Evolutionary conservation across 2,888 invertebrate species (phyloP).

Genomic region (Gryllus longicercus): DNA sequence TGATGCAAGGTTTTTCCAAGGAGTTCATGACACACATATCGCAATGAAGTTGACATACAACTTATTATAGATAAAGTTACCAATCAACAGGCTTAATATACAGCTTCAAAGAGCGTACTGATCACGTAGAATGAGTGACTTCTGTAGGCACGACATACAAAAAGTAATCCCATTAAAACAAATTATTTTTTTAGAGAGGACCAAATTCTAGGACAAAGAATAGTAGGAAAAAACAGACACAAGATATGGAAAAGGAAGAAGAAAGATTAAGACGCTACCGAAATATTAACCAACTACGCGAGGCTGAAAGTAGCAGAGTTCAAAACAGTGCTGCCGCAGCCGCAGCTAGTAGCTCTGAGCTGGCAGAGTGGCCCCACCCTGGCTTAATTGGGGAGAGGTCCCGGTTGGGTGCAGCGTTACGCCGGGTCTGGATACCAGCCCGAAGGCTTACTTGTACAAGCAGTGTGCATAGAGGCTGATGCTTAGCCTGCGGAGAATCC

Average conservation of each 20-base stretch:
- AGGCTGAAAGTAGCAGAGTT: slow-evolving; percentile 49
- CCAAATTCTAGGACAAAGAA: slow-evolving; percentile 92
- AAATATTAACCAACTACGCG: slow-evolving; percentile 46
- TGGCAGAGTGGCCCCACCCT: no score
- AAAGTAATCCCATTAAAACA: slow-evolving; percentile 70
- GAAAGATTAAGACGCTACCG: slow-evolving; percentile 54
- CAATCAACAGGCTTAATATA: slow-evolving; percentile 79
- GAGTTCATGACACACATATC: slow-evolving; percentile 85
- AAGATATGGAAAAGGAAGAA: slow-evolving; percentile 69
- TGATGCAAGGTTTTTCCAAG: slow-evolving; percentile 73
- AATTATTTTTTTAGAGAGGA: slow-evolving; percentile 80
- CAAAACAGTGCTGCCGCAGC: slow-evolving; percentile 45
- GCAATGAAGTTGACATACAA: slow-evolving; percentile 92
- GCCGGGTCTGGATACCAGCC: no score
- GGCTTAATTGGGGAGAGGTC: no score
- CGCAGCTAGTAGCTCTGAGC: no score
- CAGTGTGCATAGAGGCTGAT: no score
- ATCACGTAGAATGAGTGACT: slow-evolving; percentile 47
- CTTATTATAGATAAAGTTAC: slow-evolving; percentile 76
- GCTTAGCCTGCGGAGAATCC: no score
- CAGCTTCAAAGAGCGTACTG: slow-evolving; percentile 71
- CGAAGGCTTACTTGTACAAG: no score
- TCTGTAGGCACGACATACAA: slow-evolving; percentile 57
- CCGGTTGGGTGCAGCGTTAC: no score
- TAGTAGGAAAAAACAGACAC: slow-evolving; percentile 77